Base-by-base conservation (phyloP, 2,797 vertebrate genomes). In the Kryptopterus vitreolus region DNA sequence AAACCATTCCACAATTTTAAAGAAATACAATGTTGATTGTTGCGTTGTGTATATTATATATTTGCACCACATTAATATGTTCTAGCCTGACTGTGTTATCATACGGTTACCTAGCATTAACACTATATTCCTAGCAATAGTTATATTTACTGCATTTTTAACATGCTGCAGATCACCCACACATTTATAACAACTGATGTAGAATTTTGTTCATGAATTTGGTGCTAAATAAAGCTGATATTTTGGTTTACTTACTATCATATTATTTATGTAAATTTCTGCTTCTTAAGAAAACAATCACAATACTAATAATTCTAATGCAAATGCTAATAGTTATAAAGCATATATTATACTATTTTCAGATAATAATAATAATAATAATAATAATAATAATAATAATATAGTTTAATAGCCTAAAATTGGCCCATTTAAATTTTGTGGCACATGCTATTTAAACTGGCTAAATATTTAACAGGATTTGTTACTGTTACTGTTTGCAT, bases 1-100 rank as follows among this genome's bases (percentile, higher is more conserved):
- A 76, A 87, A 69, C 38, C 77, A 76, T 61, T 15, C 57, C 1
- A 29, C 61, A 65, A 79, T 81, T 79, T 82, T 81, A 82, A 73
- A 29, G 29, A 20, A 1, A 6, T 26, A 3, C 38, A 72, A 65
- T 26, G 48, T 18, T 57, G 26, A 58, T 7, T 31, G 33, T 12
- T 70, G 16, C 38, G 35, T 38, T 38, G 9, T 38, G 9, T 38
- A 38, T 38, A 38, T 38, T 43, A 43, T 43, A 43, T 43, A 43
- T 43, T 7, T 43, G 16, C 18, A 63, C 18, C 33, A 31, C 18
- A 63, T 10, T 20, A 2, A 22, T 63, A 35, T 11, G 18, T 35
- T 35, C 31, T 8, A 63, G 31, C 10, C 18, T 62, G 61, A 20
- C 26, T 43, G 10, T 43, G 38, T 43, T 43, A 43, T 43, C 38